phyloP scores from a whole-genome alignment of 2,888 invertebrate species.

The Nomada lathburiana region DNA sequence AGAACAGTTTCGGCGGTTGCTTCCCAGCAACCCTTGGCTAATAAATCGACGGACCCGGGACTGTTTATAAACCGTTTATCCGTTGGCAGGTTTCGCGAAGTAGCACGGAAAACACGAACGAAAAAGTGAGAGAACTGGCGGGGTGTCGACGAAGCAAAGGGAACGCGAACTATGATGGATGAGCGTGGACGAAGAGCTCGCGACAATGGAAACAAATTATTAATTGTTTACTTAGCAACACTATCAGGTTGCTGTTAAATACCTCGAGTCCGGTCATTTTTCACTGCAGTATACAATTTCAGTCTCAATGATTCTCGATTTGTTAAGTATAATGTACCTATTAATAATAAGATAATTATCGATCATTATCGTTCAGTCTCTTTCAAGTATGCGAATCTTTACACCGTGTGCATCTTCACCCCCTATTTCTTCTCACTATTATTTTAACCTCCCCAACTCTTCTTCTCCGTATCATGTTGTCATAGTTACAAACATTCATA shows the following conservation, averaged over 20 bases:
- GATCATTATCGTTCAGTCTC: neutral
- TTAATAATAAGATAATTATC: too few relatives aligned
- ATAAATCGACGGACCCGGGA: conserved; percentile 75
- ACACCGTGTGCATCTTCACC: too few relatives aligned
- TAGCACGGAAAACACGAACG: conserved; percentile 67
- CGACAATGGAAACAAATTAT: conserved; percentile 60
- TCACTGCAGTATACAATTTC: neutral
- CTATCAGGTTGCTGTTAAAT: conserved; percentile 27
- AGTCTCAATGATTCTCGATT: neutral
- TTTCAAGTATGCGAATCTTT: neutral
- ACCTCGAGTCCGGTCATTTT: conserved; percentile 1
- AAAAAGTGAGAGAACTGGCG: conserved; percentile 64
- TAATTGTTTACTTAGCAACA: conserved; percentile 58
- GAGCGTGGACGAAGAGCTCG: conserved; percentile 71
- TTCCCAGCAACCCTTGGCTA: conserved; percentile 65
- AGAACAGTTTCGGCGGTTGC: conserved; percentile 22
- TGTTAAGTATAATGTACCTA: too few relatives aligned
- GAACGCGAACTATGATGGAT: conserved; percentile 78
- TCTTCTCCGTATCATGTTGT: too few relatives aligned
- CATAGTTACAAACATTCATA: too few relatives aligned
- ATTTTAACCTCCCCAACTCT: too few relatives aligned
- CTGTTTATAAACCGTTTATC: conserved; percentile 81
- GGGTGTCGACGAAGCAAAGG: conserved; percentile 44
- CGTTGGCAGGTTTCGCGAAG: conserved; percentile 74
- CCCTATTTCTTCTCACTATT: too few relatives aligned